Conservation (phyloP, 2,888 invertebrate genomes). For the Seira musarum region DNA sequence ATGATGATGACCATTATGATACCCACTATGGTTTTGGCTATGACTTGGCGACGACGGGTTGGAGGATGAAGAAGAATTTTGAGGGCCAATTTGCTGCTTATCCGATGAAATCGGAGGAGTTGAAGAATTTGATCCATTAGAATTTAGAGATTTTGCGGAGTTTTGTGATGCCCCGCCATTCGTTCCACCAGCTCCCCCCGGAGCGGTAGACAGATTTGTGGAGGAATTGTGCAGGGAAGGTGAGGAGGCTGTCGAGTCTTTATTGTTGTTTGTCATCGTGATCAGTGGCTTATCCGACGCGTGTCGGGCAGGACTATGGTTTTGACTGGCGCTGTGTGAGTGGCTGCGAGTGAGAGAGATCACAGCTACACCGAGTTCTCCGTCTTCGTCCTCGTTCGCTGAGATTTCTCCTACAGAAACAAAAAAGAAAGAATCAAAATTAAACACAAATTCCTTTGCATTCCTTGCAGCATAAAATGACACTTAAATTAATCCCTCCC, state of each 20-base stretch:
- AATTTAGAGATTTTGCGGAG: slow-evolving; percentile 36
- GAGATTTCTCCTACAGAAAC: slow-evolving; percentile 68
- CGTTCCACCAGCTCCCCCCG: slow-evolving; percentile 34
- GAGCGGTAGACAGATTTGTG: slow-evolving; percentile 46
- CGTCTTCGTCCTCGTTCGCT: slow-evolving; percentile 70
- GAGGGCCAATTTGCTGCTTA: slow-evolving; percentile 28
- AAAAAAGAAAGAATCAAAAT: slow-evolving; percentile 21
- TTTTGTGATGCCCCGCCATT: slow-evolving; percentile 30
- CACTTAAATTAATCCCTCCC: slow-evolving; percentile 7
- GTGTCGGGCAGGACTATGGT: slow-evolving; percentile 61
- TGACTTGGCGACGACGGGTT: slow-evolving; percentile 49
- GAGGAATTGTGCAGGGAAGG: slow-evolving; percentile 60
- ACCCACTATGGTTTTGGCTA: slow-evolving; percentile 47
- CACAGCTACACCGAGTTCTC: slow-evolving; percentile 55
- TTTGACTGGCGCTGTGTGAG: slow-evolving; percentile 63
- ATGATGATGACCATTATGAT: slow-evolving; percentile 54
- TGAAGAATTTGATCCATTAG: slow-evolving; percentile 36
- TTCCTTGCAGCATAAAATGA: neutral
- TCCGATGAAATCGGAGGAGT: slow-evolving; percentile 21
- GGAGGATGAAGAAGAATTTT: slow-evolving; percentile 45
- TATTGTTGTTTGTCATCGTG: slow-evolving; percentile 60
- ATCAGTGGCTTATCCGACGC: slow-evolving; percentile 56
- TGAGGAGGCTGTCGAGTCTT: slow-evolving; percentile 55
- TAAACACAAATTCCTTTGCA: slow-evolving; percentile 3
- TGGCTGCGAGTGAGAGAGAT: slow-evolving; percentile 61